These are phyloP conservation scores for Bombus affinis DNA, from an alignment of 1,140 invertebrate species.

Conservation along the genomic window DNA sequence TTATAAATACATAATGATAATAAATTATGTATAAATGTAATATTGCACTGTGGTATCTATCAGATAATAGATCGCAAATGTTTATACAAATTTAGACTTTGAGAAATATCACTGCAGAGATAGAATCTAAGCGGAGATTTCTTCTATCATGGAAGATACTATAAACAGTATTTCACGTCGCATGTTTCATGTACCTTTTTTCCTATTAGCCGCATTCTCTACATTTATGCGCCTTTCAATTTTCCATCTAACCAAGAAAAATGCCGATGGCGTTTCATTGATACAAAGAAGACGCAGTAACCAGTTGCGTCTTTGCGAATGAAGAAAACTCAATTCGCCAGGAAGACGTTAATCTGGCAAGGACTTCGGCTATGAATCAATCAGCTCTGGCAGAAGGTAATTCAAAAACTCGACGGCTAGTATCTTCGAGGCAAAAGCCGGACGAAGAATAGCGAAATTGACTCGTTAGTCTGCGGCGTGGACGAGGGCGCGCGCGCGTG, in stretches of 20 bases:
- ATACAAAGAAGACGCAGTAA: not conserved
- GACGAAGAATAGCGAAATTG: conserved; percentile 44
- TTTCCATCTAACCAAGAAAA: not conserved
- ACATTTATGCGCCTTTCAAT: not conserved
- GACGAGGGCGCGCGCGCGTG: not conserved
- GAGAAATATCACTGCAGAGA: not conserved
- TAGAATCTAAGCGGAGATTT: not conserved
- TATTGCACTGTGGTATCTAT: no score
- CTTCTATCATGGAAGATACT: not conserved
- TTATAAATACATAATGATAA: no score
- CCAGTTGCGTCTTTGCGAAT: not conserved
- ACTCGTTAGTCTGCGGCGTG: conserved; percentile 35
- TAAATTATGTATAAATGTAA: no score
- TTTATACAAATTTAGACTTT: not conserved
- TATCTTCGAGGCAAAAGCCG: not conserved
- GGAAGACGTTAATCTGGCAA: conserved; percentile 26
- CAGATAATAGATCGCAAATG: no score
- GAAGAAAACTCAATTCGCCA: not conserved
- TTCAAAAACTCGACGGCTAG: conserved; percentile 28
- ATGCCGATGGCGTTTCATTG: not conserved
- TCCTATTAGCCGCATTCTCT: not conserved
- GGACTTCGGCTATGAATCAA: conserved; percentile 43
- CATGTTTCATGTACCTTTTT: not conserved
- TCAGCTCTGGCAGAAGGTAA: conserved; percentile 30
- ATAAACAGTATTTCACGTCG: not conserved